Evolutionary conservation across 2,797 vertebrate species (phyloP).

Genomic region (Odontamblyopus rebecca): DNA sequence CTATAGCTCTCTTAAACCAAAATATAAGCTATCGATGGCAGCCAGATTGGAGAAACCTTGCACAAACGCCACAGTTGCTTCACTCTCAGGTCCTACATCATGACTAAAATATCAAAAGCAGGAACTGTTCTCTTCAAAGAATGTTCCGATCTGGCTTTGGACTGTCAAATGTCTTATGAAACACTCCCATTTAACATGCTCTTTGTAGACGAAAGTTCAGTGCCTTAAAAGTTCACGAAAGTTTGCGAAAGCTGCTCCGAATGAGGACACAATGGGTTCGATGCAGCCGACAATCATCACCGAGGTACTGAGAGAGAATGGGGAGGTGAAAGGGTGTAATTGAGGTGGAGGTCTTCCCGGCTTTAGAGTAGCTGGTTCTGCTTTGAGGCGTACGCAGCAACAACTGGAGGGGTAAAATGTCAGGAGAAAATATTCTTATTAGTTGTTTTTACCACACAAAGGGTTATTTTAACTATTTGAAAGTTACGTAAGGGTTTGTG

Average conservation of each 20-base stretch:
- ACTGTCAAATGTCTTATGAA: background rate
- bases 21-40: background rate
- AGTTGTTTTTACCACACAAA: no score
- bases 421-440: no score
- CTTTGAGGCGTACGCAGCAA: no score
- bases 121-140: background rate
- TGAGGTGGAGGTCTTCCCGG: no score
- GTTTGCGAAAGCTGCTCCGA: background rate
- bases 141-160: background rate
- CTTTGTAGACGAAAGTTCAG: conserved; percentile 1
- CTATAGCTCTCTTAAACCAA: background rate
- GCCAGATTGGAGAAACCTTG: background rate
- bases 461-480: no score
- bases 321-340: background rate
- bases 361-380: no score
- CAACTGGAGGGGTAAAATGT: no score
- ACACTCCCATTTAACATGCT: background rate
- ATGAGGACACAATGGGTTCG: background rate
- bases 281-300: background rate
- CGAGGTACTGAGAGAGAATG: background rate
- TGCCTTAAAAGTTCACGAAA: background rate
- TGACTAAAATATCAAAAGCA: background rate
- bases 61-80: background rate
- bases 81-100: background rate
- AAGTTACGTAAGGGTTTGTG: no score